Evolutionary conservation across 2,888 invertebrate genomes (phyloP), one percentile per base, ranked within the genome.

Genomic region (Scaptomyza tumidula): DNA sequence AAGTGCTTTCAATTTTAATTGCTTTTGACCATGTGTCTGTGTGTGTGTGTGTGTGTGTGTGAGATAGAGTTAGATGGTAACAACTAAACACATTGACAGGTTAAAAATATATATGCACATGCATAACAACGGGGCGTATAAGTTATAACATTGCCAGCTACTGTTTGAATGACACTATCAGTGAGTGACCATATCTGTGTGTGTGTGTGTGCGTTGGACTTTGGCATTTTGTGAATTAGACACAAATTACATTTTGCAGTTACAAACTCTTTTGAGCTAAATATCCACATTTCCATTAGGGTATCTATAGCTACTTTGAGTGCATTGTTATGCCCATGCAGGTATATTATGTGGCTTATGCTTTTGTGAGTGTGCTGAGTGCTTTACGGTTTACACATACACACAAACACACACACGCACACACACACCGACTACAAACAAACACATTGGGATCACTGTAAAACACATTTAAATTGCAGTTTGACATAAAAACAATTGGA

Each of bases 1-100:
- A 27, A 61, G 58, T 75, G 80, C 50, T 71, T 79, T 53, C 41
- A 49, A 71, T 60, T 84, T 81, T 65, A 81, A 80, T 84, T 80
- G 85, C 64, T 71, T 80, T 67, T 45, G 50, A 39, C 58, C 65
- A 65, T 52, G 53, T 24, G 5, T 24, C 37, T 54, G 14, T 14
- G 14, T n/a, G 6, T 24, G n/a, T n/a, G 10, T 16, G 11, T 9
- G 13, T n/a, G 45, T 33, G 53, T 13, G 43, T 33, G 11, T 35
- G 24, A 31, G 10, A 2, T 10, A 10, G 2, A 4, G 16, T 9
- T 13, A 0, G 45, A n/a, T 9, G 9, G 13, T 7, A 2, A 24
- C 7, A 7, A 48, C 65, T 63, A 59, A 80, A 74, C 65, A 64
- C 69, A 77, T 79, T 83, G 80, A 59, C 65, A 77, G 31, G 56